Evolutionary conservation across 2,888 invertebrate genomes (phyloP), one percentile per base, ranked within the genome.

Genomic region (Graphium colonna): DNA sequence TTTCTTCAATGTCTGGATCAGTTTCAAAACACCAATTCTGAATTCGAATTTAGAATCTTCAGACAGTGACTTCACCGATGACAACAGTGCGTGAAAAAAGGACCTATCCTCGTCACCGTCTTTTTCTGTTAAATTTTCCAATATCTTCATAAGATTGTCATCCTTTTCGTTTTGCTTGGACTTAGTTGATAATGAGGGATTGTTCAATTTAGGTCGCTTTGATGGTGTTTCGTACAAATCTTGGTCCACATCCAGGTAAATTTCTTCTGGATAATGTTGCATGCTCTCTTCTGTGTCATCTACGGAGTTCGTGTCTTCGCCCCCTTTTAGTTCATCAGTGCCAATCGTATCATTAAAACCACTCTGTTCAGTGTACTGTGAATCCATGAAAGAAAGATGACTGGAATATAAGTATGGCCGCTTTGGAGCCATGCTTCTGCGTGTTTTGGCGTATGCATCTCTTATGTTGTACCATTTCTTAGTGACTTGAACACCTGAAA

Each of bases 31-130:
- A 56, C 73, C 65, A 58, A 84, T 79, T 59, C 79, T 71, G 44
- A 85, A 85, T 45, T 75, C 69, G 8, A 82, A 67, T 59, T 79
- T 85, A 0, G 74, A 67, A 3, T 68, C 67, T 4, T 75, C 74
- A 0, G 76, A 69, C 13, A 85, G 59, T 1, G 60, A 62, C 58
- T 82, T 82, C 1, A 85, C 82, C 0, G 72, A 56, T 0, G 83
- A 82, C 0, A 73, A 71, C 39, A 85, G 75, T 0, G 83, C 82
- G 28, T 72, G 79, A 49, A 85, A 85, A 63, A 84, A 85, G 0
- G 82, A 73, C 40, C 77, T 72, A 38, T 84, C 83, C 44, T 83
- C 83, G 18, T 85, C 84, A 3, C 82, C 79, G 48, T 85, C 84
- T 28, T 68, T 77, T n/a, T 75, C 71, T 36, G 83, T 69, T 26